These are phyloP conservation scores for Mungos mungo DNA, from an alignment of 2,113 vertebrate species.

Conservation along the genomic window DNA sequence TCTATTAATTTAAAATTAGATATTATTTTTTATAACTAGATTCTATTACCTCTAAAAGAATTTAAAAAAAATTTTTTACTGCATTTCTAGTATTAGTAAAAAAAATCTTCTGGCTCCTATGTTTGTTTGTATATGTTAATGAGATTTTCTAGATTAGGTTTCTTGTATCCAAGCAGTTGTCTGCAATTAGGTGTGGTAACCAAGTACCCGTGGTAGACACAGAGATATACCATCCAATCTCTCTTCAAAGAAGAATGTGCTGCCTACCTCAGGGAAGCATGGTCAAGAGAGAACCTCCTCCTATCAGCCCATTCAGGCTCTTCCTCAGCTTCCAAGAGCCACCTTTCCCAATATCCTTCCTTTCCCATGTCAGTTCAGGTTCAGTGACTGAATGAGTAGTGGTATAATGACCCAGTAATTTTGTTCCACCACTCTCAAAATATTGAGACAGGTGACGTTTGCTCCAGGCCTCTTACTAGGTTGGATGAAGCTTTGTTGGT, in stretches of 20 bases:
- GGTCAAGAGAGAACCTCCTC: background rate
- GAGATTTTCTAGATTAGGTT: background rate
- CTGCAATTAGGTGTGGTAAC: background rate
- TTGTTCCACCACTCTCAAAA: background rate
- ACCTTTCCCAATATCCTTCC: background rate
- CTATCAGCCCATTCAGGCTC: background rate
- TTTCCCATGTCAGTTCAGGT: background rate
- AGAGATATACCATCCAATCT: background rate
- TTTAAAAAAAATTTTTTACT: too few relatives aligned
- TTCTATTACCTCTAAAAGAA: background rate
- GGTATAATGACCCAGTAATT: background rate
- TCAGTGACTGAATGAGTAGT: background rate
- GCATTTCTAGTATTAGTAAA: background rate
- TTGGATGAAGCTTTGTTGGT: background rate
- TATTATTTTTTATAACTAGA: background rate
- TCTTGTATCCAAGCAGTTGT: background rate
- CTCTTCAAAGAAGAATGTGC: background rate
- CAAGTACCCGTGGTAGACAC: background rate
- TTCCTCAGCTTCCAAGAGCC: background rate
- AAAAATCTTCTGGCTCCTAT: background rate
- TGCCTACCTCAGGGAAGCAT: background rate
- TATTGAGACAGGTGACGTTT: background rate
- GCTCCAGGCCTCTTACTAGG: accelerated
- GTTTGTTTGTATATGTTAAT: background rate
- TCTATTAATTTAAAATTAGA: background rate